A percentile compares a stretch with the other conserved stretches of the same genome.
These are phyloP conservation scores for Brachyistius frenatus DNA, from an alignment of 2,113 vertebrate species.

Conservation along the genomic window DNA sequence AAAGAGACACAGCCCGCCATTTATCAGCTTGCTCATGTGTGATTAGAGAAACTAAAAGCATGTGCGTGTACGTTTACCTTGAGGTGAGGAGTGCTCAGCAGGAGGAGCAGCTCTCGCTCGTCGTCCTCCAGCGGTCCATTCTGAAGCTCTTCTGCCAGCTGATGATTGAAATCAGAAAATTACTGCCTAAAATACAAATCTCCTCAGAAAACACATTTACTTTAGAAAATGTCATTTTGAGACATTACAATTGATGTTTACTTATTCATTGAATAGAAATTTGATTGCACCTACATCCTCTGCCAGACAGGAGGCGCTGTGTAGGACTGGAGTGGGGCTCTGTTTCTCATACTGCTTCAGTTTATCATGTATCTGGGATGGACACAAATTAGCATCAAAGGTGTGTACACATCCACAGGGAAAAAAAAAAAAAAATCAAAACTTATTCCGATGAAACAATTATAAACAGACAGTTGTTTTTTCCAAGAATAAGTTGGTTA, in stretches of 20 bases:
- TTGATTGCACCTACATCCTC: slow-evolving; percentile 89
- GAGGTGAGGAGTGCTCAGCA: slow-evolving; percentile 92
- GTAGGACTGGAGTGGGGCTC: slow-evolving; percentile 90
- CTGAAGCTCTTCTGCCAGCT: slow-evolving; percentile 95
- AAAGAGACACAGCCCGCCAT: background rate
- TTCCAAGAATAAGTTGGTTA: too few species aligned
- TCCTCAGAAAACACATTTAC: background rate
- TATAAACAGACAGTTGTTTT: too few species aligned
- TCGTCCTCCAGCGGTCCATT: slow-evolving; percentile 86
- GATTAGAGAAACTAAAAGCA: background rate
- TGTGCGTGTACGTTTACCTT: slow-evolving; percentile 82
- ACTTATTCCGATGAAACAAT: background rate
- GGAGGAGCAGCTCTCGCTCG: slow-evolving; percentile 89
- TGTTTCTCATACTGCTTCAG: slow-evolving; percentile 92
- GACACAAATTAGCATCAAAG: background rate
- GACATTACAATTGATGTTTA: too few species aligned
- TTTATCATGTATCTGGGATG: slow-evolving; percentile 92
- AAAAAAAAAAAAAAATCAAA: too few species aligned
- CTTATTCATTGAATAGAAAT: background rate
- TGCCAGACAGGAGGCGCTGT: slow-evolving; percentile 91
- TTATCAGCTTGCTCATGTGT: background rate
- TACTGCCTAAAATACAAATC: too few species aligned
- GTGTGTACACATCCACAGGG: too few species aligned
- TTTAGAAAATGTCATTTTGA: background rate
- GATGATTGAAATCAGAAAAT: slow-evolving; percentile 39